Evolutionary conservation across 1,140 invertebrate genomes (phyloP).

Genomic region (Rhagoletis pomonella): DNA sequence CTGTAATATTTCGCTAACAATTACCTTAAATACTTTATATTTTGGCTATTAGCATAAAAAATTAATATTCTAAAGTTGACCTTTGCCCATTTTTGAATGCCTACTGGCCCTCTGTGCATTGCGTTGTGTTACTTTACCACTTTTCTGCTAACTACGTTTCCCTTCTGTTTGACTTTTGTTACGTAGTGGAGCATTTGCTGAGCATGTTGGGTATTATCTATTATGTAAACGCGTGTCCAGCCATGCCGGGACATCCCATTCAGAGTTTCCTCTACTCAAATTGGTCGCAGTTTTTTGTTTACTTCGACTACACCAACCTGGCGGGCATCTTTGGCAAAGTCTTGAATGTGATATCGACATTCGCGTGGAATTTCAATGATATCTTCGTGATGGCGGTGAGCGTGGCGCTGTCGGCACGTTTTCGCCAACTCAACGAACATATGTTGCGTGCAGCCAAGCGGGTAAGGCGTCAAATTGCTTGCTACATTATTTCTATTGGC

Average conservation of each 20-base stretch:
- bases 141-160: no score
- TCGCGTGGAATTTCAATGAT: constrained; percentile 82
- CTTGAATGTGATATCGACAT: constrained; percentile 80
- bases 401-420: constrained; percentile 77
- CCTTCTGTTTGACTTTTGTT: not conserved
- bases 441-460: constrained; percentile 75
- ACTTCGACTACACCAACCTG: constrained; percentile 64
- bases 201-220: constrained; percentile 68
- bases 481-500: not conserved
- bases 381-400: constrained; percentile 80
- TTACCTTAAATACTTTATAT: no score
- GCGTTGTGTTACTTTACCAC: no score
- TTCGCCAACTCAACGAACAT: constrained; percentile 77
- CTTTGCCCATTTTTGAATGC: no score
- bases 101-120: no score
- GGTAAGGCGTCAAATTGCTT: constrained; percentile 65
- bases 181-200: constrained; percentile 72
- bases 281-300: constrained; percentile 66
- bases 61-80: no score
- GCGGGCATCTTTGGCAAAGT: constrained; percentile 72
- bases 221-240: constrained; percentile 64
- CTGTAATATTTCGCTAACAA: no score
- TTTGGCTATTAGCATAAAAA: no score
- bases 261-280: constrained; percentile 66
- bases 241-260: constrained; percentile 63